Base-by-base conservation (phyloP, 2,113 vertebrate genomes). In the Malurus elegans region DNA sequence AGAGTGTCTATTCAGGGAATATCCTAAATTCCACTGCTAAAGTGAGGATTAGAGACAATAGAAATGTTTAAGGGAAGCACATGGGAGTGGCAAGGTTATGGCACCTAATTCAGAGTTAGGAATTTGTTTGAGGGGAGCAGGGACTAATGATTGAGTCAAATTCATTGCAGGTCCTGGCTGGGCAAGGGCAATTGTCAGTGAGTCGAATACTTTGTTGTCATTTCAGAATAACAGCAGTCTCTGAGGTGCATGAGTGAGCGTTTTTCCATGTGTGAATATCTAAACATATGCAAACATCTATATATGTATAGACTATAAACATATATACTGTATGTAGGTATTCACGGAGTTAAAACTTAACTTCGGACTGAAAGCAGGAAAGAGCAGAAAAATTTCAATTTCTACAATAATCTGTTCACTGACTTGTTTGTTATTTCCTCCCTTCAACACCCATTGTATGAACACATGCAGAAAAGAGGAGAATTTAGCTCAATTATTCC, bases 401-500 rank as follows among this genome's bases (percentile, higher is more conserved):
- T 65, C 38, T 70, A 4, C 20, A 62, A 18, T 56, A 23, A 45
- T 88, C 53, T 50, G 21, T 84, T 88, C 48, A 80, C 79, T 85
- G 88, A 66, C 31, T 92, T 78, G 14, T 58, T 95, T 87, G 23
- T 71, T 36, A 29, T 61, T 92, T 70, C 14, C 62, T 88, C 58
- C 62, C 42, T 91, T 93, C 74, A 93, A 74, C 32, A 93, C 23
- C 58, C 12, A 29, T 86, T 96, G 28, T 36, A 76, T n/a, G 20
- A 96, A 86, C 57, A 89, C 7, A 91, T 54, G 61, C 19, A 92
- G 64, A 96, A 83, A 57, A 66, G 56, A 94, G 23, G 24, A 54
- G 21, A 29, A 92, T 95, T 95, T 93, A 61, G 32, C 18, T 70
- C 92, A 96, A 93, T 96, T 96, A 86, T 86, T 87, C 32, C 42